Conservation (phyloP, 2,797 vertebrate genomes). For the Syndactyla subalaris region DNA sequence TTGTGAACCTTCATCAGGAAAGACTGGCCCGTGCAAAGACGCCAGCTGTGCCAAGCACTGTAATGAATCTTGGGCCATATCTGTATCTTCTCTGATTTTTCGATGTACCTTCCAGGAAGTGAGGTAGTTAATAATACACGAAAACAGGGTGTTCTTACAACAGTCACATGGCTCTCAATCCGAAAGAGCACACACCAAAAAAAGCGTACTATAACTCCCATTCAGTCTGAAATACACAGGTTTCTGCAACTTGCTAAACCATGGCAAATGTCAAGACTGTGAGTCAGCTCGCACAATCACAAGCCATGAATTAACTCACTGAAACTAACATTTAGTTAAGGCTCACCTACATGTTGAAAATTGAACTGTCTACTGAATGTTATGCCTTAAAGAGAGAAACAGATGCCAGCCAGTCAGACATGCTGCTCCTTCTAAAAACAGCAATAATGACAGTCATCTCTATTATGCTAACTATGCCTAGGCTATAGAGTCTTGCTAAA, state of each 20-base stretch:
- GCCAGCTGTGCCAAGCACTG: slow-evolving; percentile 98
- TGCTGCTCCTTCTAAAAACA: slow-evolving; percentile 90
- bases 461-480: slow-evolving; percentile 90
- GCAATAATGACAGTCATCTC: slow-evolving; percentile 89
- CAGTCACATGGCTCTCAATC: slow-evolving; percentile 66
- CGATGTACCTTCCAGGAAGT: slow-evolving; percentile 90
- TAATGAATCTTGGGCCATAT: slow-evolving; percentile 99
- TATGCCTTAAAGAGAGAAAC: slow-evolving; percentile 79
- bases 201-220: slow-evolving; percentile 63
- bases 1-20: slow-evolving; percentile 95
- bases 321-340: slow-evolving; percentile 49
- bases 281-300: background rate
- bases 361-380: slow-evolving; percentile 73
- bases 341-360: slow-evolving; percentile 78
- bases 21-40: slow-evolving; percentile 95
- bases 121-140: slow-evolving; percentile 69
- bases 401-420: slow-evolving; percentile 83
- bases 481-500: slow-evolving; percentile 87
- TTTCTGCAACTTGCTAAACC: slow-evolving; percentile 19
- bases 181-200: slow-evolving; percentile 63
- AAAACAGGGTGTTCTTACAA: slow-evolving; percentile 73
- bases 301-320: slow-evolving; percentile 50
- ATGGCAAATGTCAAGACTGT: background rate
- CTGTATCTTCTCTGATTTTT: slow-evolving; percentile 98
- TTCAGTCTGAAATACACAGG: slow-evolving; percentile 32